Evolutionary conservation across 2,113 vertebrate species (phyloP).

Genomic region (Heterotilapia buettikoferi): DNA sequence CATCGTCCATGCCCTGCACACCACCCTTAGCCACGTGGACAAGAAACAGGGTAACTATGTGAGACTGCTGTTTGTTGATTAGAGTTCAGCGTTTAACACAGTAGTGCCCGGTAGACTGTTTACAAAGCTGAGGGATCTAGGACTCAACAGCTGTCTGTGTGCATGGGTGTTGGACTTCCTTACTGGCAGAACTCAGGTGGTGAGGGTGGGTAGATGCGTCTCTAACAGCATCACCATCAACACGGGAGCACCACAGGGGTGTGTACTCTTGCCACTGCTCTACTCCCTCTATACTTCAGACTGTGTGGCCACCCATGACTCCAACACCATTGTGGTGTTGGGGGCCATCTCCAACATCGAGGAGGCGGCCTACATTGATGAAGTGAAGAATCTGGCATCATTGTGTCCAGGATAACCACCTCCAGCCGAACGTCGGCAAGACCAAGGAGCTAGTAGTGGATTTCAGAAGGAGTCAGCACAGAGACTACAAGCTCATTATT

Average conservation of each 20-base stretch:
- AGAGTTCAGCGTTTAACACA: background rate
- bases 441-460: background rate
- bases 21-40: background rate
- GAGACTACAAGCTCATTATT: background rate
- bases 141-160: background rate
- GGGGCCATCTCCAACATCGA: background rate
- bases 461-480: background rate
- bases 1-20: background rate
- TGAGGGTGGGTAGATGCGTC: background rate
- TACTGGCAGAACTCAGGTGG: background rate
- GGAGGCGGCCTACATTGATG: background rate
- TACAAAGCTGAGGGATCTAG: background rate
- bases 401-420: background rate
- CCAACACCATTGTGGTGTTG: background rate
- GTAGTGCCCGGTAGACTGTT: background rate
- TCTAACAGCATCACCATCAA: background rate
- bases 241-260: background rate
- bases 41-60: background rate
- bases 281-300: background rate
- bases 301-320: background rate
- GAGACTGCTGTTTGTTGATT: background rate
- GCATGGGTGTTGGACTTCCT: background rate
- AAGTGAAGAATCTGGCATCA: background rate
- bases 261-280: background rate
- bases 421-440: background rate